phyloP scores from a whole-genome alignment of 1,140 invertebrate species.

The Schlechtendalia chinensis region DNA sequence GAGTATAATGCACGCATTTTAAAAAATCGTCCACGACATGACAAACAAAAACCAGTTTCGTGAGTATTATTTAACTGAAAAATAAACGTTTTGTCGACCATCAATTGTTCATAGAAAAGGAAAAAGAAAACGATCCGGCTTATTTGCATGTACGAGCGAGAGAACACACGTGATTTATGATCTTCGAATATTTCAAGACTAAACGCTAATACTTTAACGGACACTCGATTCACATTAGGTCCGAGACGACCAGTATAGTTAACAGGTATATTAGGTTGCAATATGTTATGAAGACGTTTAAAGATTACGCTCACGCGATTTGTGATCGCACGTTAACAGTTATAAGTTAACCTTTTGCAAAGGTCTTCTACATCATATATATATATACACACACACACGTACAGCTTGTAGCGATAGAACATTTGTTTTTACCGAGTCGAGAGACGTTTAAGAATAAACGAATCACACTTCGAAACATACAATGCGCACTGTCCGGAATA shows the following conservation, averaged over 20 bases:
- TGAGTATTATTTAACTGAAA: not conserved
- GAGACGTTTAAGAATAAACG: no score
- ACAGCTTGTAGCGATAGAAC: not conserved
- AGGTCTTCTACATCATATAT: not conserved
- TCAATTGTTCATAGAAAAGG: no score
- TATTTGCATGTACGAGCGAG: no score
- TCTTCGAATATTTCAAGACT: not conserved
- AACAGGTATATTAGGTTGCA: not conserved
- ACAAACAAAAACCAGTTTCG: not conserved
- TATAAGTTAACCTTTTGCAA: not conserved
- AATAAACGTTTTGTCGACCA: no score
- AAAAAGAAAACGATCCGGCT: not conserved
- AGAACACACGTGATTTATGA: not conserved
- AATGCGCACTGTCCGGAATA: no score
- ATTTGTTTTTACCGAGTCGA: not conserved
- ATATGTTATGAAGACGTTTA: not conserved
- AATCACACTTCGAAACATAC: no score
- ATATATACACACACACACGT: no score
- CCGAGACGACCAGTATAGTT: not conserved
- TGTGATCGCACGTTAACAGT: not conserved
- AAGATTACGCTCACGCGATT: not conserved
- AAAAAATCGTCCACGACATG: no score
- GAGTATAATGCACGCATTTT: no score
- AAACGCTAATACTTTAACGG: not conserved
- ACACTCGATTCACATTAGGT: conserved; percentile 19